Evolutionary conservation across 1,140 invertebrate genomes (phyloP).

Genomic region (Araneus ventricosus): DNA sequence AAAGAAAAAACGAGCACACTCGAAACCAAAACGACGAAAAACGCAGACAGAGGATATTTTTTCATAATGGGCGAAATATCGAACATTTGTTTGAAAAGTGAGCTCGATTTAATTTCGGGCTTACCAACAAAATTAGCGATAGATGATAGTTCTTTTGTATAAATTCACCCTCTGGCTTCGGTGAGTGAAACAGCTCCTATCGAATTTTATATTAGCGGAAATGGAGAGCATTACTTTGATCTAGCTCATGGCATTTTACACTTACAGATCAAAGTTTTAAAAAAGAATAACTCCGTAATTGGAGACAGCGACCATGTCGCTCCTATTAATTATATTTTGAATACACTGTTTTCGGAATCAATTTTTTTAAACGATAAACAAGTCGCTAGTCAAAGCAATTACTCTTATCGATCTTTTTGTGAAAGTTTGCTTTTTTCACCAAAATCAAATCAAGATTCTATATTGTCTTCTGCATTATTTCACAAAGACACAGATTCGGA

Average conservation of each 20-base stretch:
- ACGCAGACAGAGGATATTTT: conserved; percentile 7
- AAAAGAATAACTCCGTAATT: neutral
- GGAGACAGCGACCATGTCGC: neutral
- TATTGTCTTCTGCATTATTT: neutral
- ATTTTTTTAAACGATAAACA: conserved; percentile 62
- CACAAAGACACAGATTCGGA: neutral
- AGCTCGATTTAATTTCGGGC: neutral
- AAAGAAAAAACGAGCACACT: neutral
- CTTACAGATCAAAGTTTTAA: conserved; percentile 24
- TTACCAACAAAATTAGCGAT: neutral
- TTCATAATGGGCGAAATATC: conserved; percentile 12
- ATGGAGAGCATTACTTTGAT: conserved; percentile 47
- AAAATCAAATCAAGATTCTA: neutral
- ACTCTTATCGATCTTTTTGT: conserved; percentile 10
- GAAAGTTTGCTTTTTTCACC: conserved; percentile 49
- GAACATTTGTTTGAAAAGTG: conserved; percentile 28
- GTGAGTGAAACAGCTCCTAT: neutral
- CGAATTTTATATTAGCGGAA: conserved; percentile 36
- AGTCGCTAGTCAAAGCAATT: conserved; percentile 45
- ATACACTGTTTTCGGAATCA: conserved; percentile 19
- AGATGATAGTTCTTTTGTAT: conserved; percentile 26
- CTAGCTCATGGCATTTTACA: conserved; percentile 45
- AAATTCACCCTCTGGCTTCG: conserved; percentile 19
- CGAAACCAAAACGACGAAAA: conserved; percentile 4
- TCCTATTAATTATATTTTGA: conserved; percentile 53